These are phyloP conservation scores for Eira barbara DNA, from an alignment of 2,113 vertebrate species.

Conservation along the genomic window DNA sequence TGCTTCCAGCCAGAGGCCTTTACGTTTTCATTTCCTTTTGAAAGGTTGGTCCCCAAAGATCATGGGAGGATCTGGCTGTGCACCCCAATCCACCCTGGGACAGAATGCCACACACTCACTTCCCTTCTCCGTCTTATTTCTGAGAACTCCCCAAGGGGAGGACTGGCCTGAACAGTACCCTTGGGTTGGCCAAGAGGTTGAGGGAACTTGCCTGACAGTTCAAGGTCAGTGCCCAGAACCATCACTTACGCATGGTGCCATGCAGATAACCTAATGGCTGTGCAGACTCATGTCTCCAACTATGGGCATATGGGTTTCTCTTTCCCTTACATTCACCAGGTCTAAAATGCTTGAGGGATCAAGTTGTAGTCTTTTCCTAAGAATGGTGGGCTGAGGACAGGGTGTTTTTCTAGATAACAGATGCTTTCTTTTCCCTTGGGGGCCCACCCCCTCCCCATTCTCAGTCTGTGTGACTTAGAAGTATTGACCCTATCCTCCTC, in stretches of 20 bases:
- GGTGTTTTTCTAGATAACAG: background rate
- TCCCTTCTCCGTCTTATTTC: background rate
- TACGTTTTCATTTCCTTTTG: conserved; percentile 52
- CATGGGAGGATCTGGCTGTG: background rate
- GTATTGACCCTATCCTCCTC: background rate
- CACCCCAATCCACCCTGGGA: background rate
- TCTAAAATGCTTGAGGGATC: background rate
- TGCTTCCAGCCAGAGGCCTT: conserved; percentile 45
- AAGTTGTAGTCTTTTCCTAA: background rate
- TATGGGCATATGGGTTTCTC: background rate
- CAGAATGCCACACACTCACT: background rate
- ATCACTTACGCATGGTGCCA: background rate
- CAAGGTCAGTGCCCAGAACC: background rate
- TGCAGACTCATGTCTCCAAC: background rate
- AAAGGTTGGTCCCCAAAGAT: background rate
- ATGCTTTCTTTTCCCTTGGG: background rate
- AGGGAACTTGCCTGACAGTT: background rate
- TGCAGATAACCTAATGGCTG: background rate
- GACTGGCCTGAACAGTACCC: background rate
- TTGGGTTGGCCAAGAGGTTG: background rate
- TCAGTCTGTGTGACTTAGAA: background rate
- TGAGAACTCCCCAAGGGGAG: background rate
- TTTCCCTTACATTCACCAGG: background rate
- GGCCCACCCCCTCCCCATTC: background rate
- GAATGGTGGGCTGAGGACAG: background rate